Base-by-base conservation (phyloP, 2,888 invertebrate species). In the Mylabris sibirica region DNA sequence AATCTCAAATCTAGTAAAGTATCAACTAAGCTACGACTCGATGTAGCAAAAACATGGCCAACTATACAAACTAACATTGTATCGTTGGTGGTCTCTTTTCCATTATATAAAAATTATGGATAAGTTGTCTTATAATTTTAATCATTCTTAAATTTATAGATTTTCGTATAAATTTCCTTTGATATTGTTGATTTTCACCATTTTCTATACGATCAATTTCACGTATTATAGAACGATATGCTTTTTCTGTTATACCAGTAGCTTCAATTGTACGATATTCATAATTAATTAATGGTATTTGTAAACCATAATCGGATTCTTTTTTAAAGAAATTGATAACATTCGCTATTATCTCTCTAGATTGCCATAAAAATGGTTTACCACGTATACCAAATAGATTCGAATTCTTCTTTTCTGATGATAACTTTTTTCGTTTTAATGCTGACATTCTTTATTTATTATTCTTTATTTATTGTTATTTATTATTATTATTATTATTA, bases 331-430 rank as follows among this genome's bases (percentile, higher is more conserved):
- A 63, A 8, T 38, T 20, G 2, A 44, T 17, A 1, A 63, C 63
- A 38, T 63, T 63, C n/a, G 63, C 20, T 17, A 63, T 44, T 9
- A 63, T 35, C 20, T 63, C 63, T 20, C 22, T 38, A 1, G 63
- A 41, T 26, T 41, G 63, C 8, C 6, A 1, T 2, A 9, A 9
- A 3, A 34, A 9, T 34, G 1, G 3, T 34, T 34, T 34, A 8
- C 34, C 5, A 30, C 30, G 8, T n/a, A n/a, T n/a, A n/a, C n/a
- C n/a, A n/a, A n/a, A n/a, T n/a, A n/a, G n/a, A n/a, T n/a, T n/a
- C n/a, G n/a, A n/a, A n/a, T n/a, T n/a, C n/a, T n/a, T n/a, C n/a
- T n/a, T n/a, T n/a, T n/a, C n/a, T n/a, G n/a, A n/a, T n/a, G n/a
- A n/a, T n/a, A n/a, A n/a, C n/a, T n/a, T n/a, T n/a, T n/a, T n/a